Conservation (phyloP, 2,797 vertebrate species). For the Hyperoplus immaculatus region DNA sequence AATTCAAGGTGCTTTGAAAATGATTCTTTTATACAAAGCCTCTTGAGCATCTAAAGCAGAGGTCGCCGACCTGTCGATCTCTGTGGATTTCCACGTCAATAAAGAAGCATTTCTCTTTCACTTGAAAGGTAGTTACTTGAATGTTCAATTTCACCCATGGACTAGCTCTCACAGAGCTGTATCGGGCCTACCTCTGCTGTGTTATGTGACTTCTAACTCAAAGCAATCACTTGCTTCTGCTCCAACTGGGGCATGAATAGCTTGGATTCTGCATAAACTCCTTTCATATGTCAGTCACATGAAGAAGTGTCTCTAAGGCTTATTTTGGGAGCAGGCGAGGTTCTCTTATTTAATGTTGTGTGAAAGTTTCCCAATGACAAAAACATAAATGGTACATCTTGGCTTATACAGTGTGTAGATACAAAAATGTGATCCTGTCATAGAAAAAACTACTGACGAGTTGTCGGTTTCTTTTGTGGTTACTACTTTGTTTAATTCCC, state of each 20-base stretch:
- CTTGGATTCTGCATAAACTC: background rate
- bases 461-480: background rate
- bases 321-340: background rate
- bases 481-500: background rate
- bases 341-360: background rate
- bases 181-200: background rate
- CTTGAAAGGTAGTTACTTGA: background rate
- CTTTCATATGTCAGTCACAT: background rate
- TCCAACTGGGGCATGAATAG: background rate
- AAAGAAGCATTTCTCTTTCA: slow-evolving; percentile 1
- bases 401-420: background rate
- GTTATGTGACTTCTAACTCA: background rate
- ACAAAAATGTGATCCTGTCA: background rate
- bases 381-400: background rate
- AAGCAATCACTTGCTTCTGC: background rate
- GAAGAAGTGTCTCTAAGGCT: background rate
- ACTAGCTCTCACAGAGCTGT: background rate
- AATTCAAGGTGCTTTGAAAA: too few relatives aligned
- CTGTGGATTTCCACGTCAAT: background rate
- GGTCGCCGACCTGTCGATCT: background rate
- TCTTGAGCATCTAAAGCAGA: background rate
- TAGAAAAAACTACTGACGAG: background rate
- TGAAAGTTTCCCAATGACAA: background rate
- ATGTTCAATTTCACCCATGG: slow-evolving; percentile 8
- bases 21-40: too few relatives aligned